Conservation (phyloP, 1,140 invertebrate species). For the Thaumatotibia leucotreta region DNA sequence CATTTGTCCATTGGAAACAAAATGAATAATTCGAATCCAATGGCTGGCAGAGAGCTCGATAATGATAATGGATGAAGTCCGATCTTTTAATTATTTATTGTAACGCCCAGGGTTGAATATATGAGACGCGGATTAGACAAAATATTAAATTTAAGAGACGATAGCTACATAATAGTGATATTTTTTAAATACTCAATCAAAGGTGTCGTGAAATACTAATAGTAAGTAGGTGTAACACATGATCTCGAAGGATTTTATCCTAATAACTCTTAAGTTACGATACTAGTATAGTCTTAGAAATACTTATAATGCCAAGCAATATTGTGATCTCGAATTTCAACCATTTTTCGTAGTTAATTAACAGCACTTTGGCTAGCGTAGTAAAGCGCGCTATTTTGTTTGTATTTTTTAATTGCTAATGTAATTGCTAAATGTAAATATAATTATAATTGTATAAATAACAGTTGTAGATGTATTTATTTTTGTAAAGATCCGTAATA, state of each 20-base stretch:
- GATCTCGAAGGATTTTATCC: slow-evolving; percentile 25
- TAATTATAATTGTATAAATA: too few species aligned
- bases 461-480: too few species aligned
- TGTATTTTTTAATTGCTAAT: too few species aligned
- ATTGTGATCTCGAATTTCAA: slow-evolving; percentile 57
- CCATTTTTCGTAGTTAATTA: slow-evolving; percentile 22
- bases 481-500: not conserved
- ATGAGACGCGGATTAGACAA: not conserved
- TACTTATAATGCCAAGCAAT: slow-evolving; percentile 64
- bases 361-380: not conserved
- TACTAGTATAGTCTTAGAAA: slow-evolving; percentile 26
- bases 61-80: slow-evolving; percentile 10
- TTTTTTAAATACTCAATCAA: not conserved
- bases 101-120: not conserved
- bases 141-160: not conserved
- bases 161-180: not conserved
- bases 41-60: not conserved
- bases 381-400: not conserved
- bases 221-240: slow-evolving; percentile 26
- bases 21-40: slow-evolving; percentile 12
- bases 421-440: too few species aligned
- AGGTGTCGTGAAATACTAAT: slow-evolving; percentile 10
- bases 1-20: slow-evolving; percentile 12
- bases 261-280: slow-evolving; percentile 18
- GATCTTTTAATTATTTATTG: slow-evolving; percentile 3